Conservation (phyloP, 2,888 invertebrate genomes). For the Eupithecia tripunctaria region DNA sequence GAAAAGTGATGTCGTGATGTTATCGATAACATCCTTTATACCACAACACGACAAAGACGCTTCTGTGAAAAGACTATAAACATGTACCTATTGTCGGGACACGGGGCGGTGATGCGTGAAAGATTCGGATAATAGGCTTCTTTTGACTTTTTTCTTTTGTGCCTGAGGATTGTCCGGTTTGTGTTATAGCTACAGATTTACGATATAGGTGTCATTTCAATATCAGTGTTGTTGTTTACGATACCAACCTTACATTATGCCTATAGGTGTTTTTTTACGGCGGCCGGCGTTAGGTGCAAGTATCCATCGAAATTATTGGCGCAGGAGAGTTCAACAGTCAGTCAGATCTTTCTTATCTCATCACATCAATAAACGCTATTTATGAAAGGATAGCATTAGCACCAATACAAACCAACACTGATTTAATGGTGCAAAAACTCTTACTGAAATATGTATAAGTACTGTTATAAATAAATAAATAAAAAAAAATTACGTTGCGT, state of each 20-base stretch:
- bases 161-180: slow-evolving; percentile 24
- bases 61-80: slow-evolving; percentile 47
- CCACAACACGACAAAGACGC: slow-evolving; percentile 56
- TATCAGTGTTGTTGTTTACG: neutral
- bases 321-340: neutral
- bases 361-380: no score
- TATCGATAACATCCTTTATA: slow-evolving; percentile 72
- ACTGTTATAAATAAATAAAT: no score
- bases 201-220: neutral
- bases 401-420: no score
- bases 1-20: slow-evolving; percentile 64
- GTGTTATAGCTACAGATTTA: slow-evolving; percentile 8
- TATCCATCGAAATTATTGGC: neutral
- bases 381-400: no score
- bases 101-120: slow-evolving; percentile 42
- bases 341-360: neutral
- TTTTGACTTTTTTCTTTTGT: slow-evolving; percentile 33
- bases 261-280: neutral
- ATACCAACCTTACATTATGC: no score
- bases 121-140: slow-evolving; percentile 35
- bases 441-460: no score
- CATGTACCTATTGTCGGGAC: slow-evolving; percentile 48
- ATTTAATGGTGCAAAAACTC: no score
- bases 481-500: no score
- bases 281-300: neutral